Conservation (phyloP, 1,140 invertebrate genomes). For the Trachelipus rathkii region DNA sequence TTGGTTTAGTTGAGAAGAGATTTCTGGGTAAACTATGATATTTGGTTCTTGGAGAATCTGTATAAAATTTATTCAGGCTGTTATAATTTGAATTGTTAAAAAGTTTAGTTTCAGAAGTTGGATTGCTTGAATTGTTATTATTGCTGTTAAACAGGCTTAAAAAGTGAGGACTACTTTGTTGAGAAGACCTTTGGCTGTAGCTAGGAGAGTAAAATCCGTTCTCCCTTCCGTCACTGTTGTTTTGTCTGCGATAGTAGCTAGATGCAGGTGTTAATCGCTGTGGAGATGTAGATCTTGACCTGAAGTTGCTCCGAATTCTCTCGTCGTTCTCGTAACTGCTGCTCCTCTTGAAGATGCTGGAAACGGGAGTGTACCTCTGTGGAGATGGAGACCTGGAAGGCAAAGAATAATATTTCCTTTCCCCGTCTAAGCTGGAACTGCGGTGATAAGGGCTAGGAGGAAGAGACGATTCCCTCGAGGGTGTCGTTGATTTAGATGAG, state of each 20-base stretch:
- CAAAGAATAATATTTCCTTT: not conserved
- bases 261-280: not conserved
- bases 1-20: not conserved
- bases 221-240: not conserved
- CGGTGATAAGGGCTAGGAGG: not conserved
- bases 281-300: not conserved
- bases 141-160: not conserved
- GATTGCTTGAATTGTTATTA: not conserved
- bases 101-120: not conserved
- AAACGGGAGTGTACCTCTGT: not conserved
- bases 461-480: not conserved
- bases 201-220: not conserved
- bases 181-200: not conserved
- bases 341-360: not conserved
- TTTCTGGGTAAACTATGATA: not conserved
- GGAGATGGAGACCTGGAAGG: constrained; percentile 7
- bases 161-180: not conserved
- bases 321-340: constrained; percentile 1
- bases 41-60: not conserved
- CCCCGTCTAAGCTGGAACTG: not conserved
- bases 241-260: not conserved
- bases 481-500: not conserved
- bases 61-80: not conserved
- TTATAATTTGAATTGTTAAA: not conserved
- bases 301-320: not conserved